Evolutionary conservation across 2,113 vertebrate species (phyloP).

Genomic region (Myotis lucifugus): DNA sequence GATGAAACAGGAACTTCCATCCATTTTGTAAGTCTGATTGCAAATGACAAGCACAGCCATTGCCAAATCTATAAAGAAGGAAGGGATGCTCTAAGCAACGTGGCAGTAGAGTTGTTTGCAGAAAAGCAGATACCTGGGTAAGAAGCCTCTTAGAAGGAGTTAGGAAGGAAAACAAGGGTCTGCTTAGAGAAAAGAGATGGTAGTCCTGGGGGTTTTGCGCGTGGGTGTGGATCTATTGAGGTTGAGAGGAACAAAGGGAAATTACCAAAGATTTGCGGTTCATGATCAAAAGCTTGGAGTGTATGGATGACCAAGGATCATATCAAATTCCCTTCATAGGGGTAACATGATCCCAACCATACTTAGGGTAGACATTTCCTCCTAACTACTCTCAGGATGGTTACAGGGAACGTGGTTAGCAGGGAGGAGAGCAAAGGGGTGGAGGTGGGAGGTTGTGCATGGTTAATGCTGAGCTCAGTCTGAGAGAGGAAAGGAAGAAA

Average conservation of each 20-base stretch:
- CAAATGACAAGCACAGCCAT: neutral
- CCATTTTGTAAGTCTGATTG: neutral
- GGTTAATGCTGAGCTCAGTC: neutral
- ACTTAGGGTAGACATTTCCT: neutral
- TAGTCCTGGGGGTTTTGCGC: neutral
- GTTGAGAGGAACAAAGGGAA: neutral
- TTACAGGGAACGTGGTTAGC: neutral
- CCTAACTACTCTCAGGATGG: neutral
- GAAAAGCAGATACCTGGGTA: neutral
- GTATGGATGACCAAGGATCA: neutral
- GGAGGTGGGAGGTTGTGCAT: neutral
- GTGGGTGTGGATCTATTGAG: neutral
- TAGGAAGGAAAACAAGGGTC: neutral
- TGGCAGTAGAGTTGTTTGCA: neutral
- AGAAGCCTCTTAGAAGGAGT: neutral
- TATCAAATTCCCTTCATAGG: neutral
- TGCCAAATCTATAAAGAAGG: neutral
- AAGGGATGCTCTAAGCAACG: neutral
- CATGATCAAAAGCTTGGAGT: neutral
- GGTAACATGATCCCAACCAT: neutral
- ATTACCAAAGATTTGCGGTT: conserved; percentile 2
- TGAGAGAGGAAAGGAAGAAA: neutral
- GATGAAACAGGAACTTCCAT: conserved; percentile 32
- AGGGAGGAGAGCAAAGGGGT: neutral
- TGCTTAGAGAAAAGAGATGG: neutral